Evolutionary conservation across 2,113 vertebrate genomes (phyloP), one percentile per base, ranked within the genome.

Genomic region (Crotophaga sulcirostris): DNA sequence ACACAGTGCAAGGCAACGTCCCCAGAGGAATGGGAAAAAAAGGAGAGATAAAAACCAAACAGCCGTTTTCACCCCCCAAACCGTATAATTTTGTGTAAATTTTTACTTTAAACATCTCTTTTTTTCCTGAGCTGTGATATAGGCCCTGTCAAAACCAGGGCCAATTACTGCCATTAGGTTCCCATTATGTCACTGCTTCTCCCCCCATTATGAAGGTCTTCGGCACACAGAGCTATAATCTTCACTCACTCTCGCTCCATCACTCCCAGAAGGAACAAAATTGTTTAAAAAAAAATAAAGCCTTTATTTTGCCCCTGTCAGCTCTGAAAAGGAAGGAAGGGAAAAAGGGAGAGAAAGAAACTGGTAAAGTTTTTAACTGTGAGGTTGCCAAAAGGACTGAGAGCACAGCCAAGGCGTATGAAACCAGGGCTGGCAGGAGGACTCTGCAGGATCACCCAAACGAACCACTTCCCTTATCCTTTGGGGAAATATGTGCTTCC

Each of bases 91-190:
- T 99, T 99, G 99, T 99, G 99, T 99, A 99, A 99, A 99, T 99
- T 98, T 99, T 98, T 98, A 98, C 98, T 99, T 98, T 98, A 98
- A 99, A 99, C 98, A 98, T 98, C 98, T 98, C 98, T 99, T 98
- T 98, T 98, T 98, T 98, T 98, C 98, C 98, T 98, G 99, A 98
- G 98, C 99, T 93, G 99, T 99, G 99, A 99, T 99, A 99, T 98
- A 98, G 98, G 98, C 96, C 98, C 99, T 99, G 99, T 99, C 99
- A 99, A 99, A 99, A 98, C 98, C 98, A 98, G 98, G 97, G 96
- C 98, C 99, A 99, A 99, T 99, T 99, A 99, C 99, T 98, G 98
- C 99, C 99, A 99, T 99, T 99, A 99, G 99, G 98, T 98, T 98
- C 98, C 99, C 99, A 99, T 99, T 99, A 99, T 99, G 99, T 99